Base-by-base conservation (phyloP, 2,888 invertebrate genomes). In the Drosophila dives region DNA sequence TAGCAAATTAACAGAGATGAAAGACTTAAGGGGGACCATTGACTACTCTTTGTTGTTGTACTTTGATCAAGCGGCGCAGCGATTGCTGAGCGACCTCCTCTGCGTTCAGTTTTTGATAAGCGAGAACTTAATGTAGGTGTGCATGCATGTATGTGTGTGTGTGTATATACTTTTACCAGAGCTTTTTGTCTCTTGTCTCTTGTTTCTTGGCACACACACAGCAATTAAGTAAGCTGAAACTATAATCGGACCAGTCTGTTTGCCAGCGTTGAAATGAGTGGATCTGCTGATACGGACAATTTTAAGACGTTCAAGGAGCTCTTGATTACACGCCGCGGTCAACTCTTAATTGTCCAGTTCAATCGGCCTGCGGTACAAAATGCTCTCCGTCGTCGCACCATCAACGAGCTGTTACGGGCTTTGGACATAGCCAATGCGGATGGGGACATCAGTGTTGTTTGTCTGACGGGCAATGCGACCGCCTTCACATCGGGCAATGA, bases 361-460 rank as follows among this genome's bases (percentile, higher is more conserved):
- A 97, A 97, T 92, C 95, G 96, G 80, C 97, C 97, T 0, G 91
- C 92, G 2, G 96, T 95, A 91, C 96, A 95, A 91, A 98, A 98
- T 94, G 97, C 98, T 0, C 93, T 98, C 3, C 95, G 94, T 40
- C 70, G 83, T 17, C 91, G 95, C 92, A 97, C 97, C 95, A 97
- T 97, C 91, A 87, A 93, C 32, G 94, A 94, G 73, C 92, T 98
- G 36, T 93, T 94, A 15, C 93, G 94, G 40, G 95, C 96, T 34
- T 92, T 99, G 48, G 94, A 95, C 55, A 94, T 95, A 72, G 96
- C 97, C 54, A 95, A 95, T 32, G 92, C 92, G 20, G 95, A 98
- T 92, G 94, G 95, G 29, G 90, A 94, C 26, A 94, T 97, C 40
- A 94, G 94, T 34, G 93, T 96, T n/a, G 95, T 96, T 40, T 96